Evolutionary conservation across 2,888 invertebrate genomes (phyloP), one percentile per base, ranked within the genome.

Genomic region (Minunthozetes semirufus): DNA sequence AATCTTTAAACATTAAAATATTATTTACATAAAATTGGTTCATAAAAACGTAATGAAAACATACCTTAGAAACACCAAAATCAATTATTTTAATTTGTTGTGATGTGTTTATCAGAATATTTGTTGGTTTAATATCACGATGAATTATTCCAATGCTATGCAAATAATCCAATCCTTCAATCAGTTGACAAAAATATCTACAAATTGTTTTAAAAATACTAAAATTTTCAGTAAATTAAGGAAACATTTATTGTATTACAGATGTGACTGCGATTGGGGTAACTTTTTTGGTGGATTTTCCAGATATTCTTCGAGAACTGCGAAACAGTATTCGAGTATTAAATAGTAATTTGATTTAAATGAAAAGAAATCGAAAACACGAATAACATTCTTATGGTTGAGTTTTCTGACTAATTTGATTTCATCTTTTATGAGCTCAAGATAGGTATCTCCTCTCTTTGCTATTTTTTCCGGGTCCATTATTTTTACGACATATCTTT

Each of bases 121-220:
- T 63, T 1, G 29, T 1, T 3, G 29, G 33, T 33, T 63, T 63
- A 33, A 63, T 63, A 38, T 63, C 63, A 1, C 63, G 5, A 17
- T 63, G 63, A n/a, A 33, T 33, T 29, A 63, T n/a, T 17, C 63
- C 63, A 9, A 33, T 29, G 38, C 38, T 17, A 33, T 63, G 63
- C 15, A 63, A 19, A 63, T 63, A 63, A 1, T 63, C 63, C 33
- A 63, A 33, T 15, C 63, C 63, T 33, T 63, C 33, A 17, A 63
- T 63, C 13, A 63, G 19, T 63, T 63, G 63, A 63, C 63, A 38
- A 33, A 63, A 63, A 33, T 63, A 63, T 13, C 56, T 56, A 33
- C 33, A 33, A 33, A 33, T 33, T 33, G 33, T 6, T 9, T 9
- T 9, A 9, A 48, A 48, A 48, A 48, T 48, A 48, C 13, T 17